phyloP scores from a whole-genome alignment of 2,797 vertebrate genomes.

The Brachyalestes nurse region DNA sequence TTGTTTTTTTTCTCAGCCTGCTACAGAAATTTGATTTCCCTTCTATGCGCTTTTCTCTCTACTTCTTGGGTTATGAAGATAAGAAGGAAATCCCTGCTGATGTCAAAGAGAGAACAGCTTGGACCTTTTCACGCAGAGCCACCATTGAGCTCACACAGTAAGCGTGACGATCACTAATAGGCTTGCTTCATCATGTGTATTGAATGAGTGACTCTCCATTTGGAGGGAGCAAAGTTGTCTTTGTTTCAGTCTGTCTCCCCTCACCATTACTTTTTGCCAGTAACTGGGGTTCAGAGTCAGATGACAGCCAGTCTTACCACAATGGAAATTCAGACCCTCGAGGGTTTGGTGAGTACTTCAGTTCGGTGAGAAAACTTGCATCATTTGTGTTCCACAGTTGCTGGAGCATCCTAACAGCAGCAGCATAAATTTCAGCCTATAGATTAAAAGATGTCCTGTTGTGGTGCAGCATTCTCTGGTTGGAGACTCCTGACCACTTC shows the following conservation, averaged over 20 bases:
- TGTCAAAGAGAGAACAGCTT: conserved; percentile 82
- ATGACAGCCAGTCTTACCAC: conserved; percentile 89
- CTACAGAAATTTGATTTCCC: conserved; percentile 96
- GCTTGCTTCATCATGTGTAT: background rate
- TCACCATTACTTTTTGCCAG: conserved; percentile 69
- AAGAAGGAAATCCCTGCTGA: conserved; percentile 92
- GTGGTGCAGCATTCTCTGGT: no score
- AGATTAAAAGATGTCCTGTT: background rate
- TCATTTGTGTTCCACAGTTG: background rate
- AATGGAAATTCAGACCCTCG: conserved; percentile 95
- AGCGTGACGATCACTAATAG: conserved; percentile 37
- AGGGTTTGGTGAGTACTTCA: conserved; percentile 86
- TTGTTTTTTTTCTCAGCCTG: conserved; percentile 73
- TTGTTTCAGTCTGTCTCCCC: conserved; percentile 40
- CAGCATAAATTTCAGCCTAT: no score
- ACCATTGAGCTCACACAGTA: conserved; percentile 96
- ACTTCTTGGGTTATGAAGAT: conserved; percentile 94
- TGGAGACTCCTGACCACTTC: no score
- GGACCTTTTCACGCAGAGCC: conserved; percentile 93
- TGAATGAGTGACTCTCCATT: background rate
- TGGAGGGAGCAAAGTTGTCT: background rate
- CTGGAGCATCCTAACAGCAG: no score
- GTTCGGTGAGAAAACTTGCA: background rate
- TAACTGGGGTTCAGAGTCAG: conserved; percentile 96
- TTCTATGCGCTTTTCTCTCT: conserved; percentile 94